These are phyloP conservation scores for Eristalis intricaria DNA, from an alignment of 2,888 invertebrate species.

Conservation along the genomic window DNA sequence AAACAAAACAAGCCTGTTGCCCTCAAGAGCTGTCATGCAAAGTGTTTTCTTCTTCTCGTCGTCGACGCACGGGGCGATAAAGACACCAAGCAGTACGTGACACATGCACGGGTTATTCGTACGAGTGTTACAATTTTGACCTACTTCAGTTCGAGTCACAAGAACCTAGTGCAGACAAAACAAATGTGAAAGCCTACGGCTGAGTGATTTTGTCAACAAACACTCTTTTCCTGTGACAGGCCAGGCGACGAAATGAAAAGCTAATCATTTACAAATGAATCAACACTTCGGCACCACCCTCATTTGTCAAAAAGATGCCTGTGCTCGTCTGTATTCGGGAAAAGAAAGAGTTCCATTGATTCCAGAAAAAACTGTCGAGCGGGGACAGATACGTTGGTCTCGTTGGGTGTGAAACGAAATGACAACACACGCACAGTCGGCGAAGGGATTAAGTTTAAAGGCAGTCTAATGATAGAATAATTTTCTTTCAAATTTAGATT, in stretches of 20 bases:
- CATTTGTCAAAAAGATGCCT: conserved; percentile 26
- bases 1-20: neutral
- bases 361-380: neutral
- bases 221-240: neutral
- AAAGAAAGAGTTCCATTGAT: conserved; percentile 20
- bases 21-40: conserved; percentile 26
- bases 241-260: conserved; percentile 28
- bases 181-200: conserved; percentile 39
- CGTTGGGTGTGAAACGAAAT: conserved; percentile 34
- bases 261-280: conserved; percentile 30
- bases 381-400: conserved; percentile 30
- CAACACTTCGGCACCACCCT: conserved; percentile 46
- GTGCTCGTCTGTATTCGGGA: neutral
- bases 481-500: conserved; percentile 34
- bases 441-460: conserved; percentile 22
- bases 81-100: neutral
- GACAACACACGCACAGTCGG: neutral
- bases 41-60: conserved; percentile 16
- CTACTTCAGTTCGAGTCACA: conserved; percentile 22
- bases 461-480: conserved; percentile 48
- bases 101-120: neutral
- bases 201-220: conserved; percentile 41
- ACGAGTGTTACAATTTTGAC: conserved; percentile 29
- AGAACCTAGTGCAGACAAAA: conserved; percentile 28
- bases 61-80: neutral